Evolutionary conservation across 2,113 vertebrate species (phyloP), one percentile per base, ranked within the genome.

Genomic region (Electrona antarctica): DNA sequence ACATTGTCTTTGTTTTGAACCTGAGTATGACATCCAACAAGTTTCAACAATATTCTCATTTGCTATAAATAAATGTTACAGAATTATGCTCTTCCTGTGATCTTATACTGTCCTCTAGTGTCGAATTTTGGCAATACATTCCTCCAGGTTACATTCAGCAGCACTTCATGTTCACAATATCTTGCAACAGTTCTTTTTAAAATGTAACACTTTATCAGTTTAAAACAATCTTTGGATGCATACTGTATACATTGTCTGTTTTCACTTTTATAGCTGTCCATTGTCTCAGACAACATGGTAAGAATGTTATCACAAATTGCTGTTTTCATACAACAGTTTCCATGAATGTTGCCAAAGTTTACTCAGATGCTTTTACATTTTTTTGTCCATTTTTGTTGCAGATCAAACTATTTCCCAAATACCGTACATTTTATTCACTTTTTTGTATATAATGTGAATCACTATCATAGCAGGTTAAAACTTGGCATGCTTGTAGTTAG

Each of bases 41-140:
- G 33, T 41, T 41, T 41, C 33, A 41, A 41, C 33, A 41, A 41
- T 41, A 3, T 50, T 50, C 49, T 10, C 49, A 10, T 50, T 50
- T 49, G 7, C 48, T 6, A 49, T 49, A 49, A 7, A 49, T 10
- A 9, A 59, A 59, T 11, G 57, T 21, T 59, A 9, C 28, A 10
- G 11, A 59, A 28, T 29, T 8, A 29, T 5, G 10, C 10, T 29
- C 57, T 59, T 10, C 61, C 61, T 64, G 65, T 13, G 6, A 64
- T 68, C 59, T 69, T 67, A 85, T 62, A 71, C 74, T 87, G 87
- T 71, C 85, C 66, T 52, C 85, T 86, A 70, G 82, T 77, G 87
- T 41, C n/a, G 56, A 73, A 13, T 56, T 64, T 12, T 67, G 15
- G 49, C 57, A 69, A 0, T 8, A n/a, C 15, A 4, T 46, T 33